Percentiles rank a stretch among this genome's conserved stretches.
Evolutionary conservation across 2,113 vertebrate species (phyloP).

Genomic region (Dasyprocta punctata): DNA sequence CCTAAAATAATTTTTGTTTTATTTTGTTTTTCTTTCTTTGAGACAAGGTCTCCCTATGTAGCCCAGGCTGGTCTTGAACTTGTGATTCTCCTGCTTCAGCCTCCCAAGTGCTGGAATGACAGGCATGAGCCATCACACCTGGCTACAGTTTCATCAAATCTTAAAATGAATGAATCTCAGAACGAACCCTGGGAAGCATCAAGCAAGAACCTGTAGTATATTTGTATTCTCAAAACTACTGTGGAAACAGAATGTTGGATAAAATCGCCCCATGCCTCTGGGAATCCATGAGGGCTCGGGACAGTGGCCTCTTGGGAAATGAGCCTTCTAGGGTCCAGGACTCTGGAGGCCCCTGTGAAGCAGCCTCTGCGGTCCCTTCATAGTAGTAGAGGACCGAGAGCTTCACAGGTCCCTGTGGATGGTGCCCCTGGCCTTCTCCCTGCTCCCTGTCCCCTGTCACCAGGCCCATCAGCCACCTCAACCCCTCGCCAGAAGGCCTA

Average conservation of each 20-base stretch:
- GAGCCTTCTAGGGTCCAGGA: not conserved
- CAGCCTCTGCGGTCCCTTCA: not conserved
- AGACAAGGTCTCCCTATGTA: not conserved
- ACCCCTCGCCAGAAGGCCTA: too few species aligned
- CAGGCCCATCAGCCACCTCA: not conserved
- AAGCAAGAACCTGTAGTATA: not conserved
- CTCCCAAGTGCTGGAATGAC: not conserved
- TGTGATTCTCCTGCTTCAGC: not conserved
- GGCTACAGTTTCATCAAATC: not conserved
- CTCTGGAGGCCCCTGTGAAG: not conserved
- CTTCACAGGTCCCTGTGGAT: not conserved
- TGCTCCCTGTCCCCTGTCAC: not conserved
- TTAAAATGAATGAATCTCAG: not conserved
- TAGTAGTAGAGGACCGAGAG: not conserved
- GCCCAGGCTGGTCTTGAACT: not conserved
- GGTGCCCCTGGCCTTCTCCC: not conserved
- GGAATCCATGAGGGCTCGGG: not conserved
- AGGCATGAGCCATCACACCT: not conserved
- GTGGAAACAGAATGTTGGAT: not conserved
- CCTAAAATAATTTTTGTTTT: not conserved
- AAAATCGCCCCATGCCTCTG: not conserved
- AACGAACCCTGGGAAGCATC: not conserved
- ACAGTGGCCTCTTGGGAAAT: not conserved
- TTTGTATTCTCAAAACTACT: slow-evolving; percentile 10
- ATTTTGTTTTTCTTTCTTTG: not conserved